These are phyloP conservation scores for Rachycentron canadum DNA, from an alignment of 2,797 vertebrate species.

Conservation along the genomic window DNA sequence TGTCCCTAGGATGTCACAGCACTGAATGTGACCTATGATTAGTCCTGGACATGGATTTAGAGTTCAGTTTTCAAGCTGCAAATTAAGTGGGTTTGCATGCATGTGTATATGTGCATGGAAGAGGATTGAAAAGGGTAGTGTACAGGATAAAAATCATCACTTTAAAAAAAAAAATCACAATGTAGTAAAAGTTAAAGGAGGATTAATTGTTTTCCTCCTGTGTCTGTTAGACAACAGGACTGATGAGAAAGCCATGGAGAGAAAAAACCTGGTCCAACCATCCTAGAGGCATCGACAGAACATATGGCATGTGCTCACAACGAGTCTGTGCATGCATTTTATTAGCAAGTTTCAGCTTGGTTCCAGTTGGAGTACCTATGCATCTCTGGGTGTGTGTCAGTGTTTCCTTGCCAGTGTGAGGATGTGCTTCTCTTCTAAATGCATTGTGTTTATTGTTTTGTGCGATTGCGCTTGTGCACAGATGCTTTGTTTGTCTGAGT, in stretches of 20 bases:
- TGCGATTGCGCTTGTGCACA: constrained; percentile 10
- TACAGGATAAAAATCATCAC: background rate
- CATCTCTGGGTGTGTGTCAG: constrained; percentile 25
- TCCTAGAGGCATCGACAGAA: constrained; percentile 10
- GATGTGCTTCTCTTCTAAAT: constrained; percentile 3
- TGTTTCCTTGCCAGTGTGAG: background rate
- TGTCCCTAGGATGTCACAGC: constrained; percentile 52
- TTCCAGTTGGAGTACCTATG: constrained; percentile 37
- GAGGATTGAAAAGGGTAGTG: background rate
- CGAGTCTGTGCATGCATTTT: constrained; percentile 4
- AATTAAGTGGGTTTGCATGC: constrained; percentile 44
- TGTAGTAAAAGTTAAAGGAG: background rate
- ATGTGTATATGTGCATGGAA: background rate
- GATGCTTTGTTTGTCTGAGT: constrained; percentile 37
- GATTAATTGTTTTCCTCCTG: background rate
- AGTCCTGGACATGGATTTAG: constrained; percentile 64
- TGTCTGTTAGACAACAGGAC: constrained; percentile 10
- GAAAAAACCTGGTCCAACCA: constrained; percentile 24
- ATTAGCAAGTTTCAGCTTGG: background rate
- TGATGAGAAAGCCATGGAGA: background rate
- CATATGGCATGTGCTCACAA: constrained; percentile 40
- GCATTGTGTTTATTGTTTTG: constrained; percentile 15
- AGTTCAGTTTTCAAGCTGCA: constrained; percentile 48
- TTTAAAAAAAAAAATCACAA: constrained; percentile 15
- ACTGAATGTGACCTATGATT: constrained; percentile 69